Conservation (phyloP, 2,888 invertebrate species). For the Euproctis similis region DNA sequence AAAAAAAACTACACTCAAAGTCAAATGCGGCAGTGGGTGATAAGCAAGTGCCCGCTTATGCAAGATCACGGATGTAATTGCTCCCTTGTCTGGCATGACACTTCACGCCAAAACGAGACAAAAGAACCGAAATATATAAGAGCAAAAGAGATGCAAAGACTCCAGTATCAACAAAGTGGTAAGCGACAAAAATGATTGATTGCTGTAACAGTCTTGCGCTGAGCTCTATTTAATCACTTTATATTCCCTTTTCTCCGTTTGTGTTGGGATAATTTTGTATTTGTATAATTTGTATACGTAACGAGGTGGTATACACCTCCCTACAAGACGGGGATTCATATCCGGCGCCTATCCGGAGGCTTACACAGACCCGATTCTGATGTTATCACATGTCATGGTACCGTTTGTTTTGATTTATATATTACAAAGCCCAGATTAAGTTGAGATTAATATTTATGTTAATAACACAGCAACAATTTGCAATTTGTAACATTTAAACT, state of each 20-base stretch:
- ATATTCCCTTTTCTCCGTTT: slow-evolving; percentile 77
- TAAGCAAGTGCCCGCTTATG: slow-evolving; percentile 76
- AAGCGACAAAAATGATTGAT: slow-evolving; percentile 77
- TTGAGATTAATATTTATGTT: slow-evolving; percentile 32
- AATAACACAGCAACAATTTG: slow-evolving; percentile 22
- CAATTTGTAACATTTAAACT: slow-evolving; percentile 9
- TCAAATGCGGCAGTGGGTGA: slow-evolving; percentile 71
- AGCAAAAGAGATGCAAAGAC: slow-evolving; percentile 43
- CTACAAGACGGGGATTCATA: slow-evolving; percentile 55
- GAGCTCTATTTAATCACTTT: slow-evolving; percentile 78
- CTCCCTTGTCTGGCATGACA: slow-evolving; percentile 76
- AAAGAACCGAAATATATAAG: slow-evolving; percentile 27
- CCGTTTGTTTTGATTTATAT: slow-evolving; percentile 42
- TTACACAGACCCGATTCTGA: slow-evolving; percentile 47
- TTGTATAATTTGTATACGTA: slow-evolving; percentile 74
- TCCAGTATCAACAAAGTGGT: slow-evolving; percentile 58
- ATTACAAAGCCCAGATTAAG: slow-evolving; percentile 35
- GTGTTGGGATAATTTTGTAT: slow-evolving; percentile 74
- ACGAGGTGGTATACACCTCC: slow-evolving; percentile 62
- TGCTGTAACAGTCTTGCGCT: slow-evolving; percentile 72
- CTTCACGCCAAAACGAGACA: slow-evolving; percentile 67
- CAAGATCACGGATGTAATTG: slow-evolving; percentile 78
- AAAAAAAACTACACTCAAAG: slow-evolving; percentile 68
- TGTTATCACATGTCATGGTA: slow-evolving; percentile 55
- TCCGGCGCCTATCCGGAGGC: slow-evolving; percentile 54